Conservation (phyloP, 1,140 invertebrate species). For the Drosophila murphyi region DNA sequence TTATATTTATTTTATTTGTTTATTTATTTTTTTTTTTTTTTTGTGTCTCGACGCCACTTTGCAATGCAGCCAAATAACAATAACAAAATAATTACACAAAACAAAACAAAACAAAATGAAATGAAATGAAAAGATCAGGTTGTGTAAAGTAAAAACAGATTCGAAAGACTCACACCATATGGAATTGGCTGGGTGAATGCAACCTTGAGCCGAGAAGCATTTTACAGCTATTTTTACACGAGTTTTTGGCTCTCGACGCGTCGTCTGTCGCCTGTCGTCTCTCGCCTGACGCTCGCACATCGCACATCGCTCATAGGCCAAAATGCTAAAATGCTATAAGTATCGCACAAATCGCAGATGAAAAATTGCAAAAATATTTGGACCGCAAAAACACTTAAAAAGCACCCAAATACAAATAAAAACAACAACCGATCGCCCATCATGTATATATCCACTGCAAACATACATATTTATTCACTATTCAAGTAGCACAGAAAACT, state of each 20-base stretch:
- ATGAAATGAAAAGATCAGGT: conserved; percentile 29
- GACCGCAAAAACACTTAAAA: conserved; percentile 57
- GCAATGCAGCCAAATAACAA: background rate
- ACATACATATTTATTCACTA: conserved; percentile 7
- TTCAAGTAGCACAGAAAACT: background rate
- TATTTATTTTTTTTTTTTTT: background rate
- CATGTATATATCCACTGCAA: conserved; percentile 1
- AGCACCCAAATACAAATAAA: conserved; percentile 30
- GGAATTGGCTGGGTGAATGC: conserved; percentile 35
- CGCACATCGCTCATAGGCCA: conserved; percentile 27
- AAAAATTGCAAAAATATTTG: conserved; percentile 51
- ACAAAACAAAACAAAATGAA: background rate
- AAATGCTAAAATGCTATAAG: conserved; percentile 33
- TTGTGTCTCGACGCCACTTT: background rate
- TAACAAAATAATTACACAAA: conserved; percentile 5
- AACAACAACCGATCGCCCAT: conserved; percentile 24
- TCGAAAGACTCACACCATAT: conserved; percentile 23
- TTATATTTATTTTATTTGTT: background rate
- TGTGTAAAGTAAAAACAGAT: conserved; percentile 9
- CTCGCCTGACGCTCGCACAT: background rate
- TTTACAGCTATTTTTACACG: conserved; percentile 73
- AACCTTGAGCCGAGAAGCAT: conserved; percentile 48
- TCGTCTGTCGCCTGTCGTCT: background rate
- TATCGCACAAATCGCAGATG: conserved; percentile 57
- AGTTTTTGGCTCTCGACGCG: conserved; percentile 15